Percentiles rank a stretch among this genome's conserved stretches.
Conservation (phyloP, 2,888 invertebrate genomes). For the Bombylius discolor region DNA sequence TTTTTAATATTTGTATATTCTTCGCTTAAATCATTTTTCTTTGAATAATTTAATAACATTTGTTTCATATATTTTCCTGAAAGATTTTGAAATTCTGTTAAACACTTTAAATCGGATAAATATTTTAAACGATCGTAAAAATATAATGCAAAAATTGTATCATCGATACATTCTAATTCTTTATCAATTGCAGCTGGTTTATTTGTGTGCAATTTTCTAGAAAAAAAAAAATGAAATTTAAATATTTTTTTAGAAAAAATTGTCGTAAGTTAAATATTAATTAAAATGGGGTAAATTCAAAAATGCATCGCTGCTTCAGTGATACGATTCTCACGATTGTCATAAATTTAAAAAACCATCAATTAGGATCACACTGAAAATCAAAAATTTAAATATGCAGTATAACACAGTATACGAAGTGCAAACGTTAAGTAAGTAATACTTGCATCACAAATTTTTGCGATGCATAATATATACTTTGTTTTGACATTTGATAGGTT, state of each 20-base stretch:
- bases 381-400: too few relatives aligned
- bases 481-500: too few relatives aligned
- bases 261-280: background rate
- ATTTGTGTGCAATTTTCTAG: constrained; percentile 9
- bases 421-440: too few relatives aligned
- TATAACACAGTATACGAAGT: too few relatives aligned
- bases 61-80: constrained; percentile 18
- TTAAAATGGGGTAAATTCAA: too few relatives aligned
- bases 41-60: background rate
- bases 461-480: too few relatives aligned
- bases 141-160: constrained; percentile 12
- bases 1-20: background rate
- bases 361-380: too few relatives aligned
- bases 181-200: background rate
- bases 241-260: background rate
- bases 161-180: background rate
- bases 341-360: too few relatives aligned
- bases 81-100: constrained; percentile 21
- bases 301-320: too few relatives aligned
- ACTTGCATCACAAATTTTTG: too few relatives aligned
- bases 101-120: constrained; percentile 3
- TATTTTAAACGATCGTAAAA: constrained; percentile 10
- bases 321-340: too few relatives aligned
- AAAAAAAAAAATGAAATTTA: background rate
- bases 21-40: background rate